Percentiles rank a stretch among this genome's conserved stretches.
Conservation (phyloP, 2,797 vertebrate species). For the Poliocrania exsul region DNA sequence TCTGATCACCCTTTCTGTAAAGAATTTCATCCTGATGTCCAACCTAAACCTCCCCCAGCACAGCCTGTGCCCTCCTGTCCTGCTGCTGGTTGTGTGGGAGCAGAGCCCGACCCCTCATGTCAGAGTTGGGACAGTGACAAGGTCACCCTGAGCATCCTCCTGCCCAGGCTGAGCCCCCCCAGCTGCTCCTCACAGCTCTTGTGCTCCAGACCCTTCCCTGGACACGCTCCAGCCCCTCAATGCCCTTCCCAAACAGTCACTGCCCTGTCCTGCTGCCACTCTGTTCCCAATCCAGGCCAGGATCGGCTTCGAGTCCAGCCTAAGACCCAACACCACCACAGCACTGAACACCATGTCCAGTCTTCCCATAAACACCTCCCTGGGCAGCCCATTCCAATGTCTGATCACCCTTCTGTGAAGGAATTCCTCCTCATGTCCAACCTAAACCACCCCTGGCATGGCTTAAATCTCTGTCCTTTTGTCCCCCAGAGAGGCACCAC, state of each 20-base stretch:
- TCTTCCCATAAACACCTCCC: not conserved
- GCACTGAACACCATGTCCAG: not conserved
- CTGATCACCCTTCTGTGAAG: not conserved
- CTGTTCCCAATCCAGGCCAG: not conserved
- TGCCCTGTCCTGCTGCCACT: not conserved
- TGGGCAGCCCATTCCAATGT: not conserved
- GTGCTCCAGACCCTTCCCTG: not conserved
- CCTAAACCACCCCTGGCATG: not conserved
- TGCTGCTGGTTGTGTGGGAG: too few species aligned
- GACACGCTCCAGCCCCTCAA: not conserved
- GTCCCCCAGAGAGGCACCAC: accelerated
- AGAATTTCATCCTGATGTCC: not conserved
- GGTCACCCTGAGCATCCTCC: not conserved
- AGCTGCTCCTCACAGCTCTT: not conserved
- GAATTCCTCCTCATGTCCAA: not conserved
- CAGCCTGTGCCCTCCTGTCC: not conserved
- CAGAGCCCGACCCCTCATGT: not conserved
- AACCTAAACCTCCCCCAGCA: not conserved
- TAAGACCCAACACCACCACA: not conserved
- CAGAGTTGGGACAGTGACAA: not conserved
- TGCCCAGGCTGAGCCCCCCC: not conserved
- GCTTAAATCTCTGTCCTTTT: not conserved
- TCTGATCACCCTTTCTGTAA: not conserved
- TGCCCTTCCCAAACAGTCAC: not conserved
- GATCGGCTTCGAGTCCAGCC: not conserved